Evolutionary conservation across 2,888 invertebrate genomes (phyloP).

Genomic region (Stenichneumon culpator): DNA sequence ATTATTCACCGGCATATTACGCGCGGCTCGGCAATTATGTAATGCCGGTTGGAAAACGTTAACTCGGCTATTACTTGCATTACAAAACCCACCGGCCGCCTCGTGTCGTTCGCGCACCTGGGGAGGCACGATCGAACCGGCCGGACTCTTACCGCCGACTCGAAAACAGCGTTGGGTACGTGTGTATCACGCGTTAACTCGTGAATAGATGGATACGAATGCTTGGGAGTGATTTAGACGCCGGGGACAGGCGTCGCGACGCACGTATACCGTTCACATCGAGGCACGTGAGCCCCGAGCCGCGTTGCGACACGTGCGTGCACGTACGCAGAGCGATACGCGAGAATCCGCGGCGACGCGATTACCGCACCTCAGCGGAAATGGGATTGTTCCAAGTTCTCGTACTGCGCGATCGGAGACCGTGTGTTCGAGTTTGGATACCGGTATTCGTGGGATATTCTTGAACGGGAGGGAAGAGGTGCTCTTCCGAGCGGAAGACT

Average conservation of each 20-base stretch:
- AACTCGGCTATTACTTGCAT: conserved; percentile 57
- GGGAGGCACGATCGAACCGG: background rate
- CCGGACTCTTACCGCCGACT: conserved; percentile 21
- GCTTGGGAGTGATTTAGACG: background rate
- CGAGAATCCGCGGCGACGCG: background rate
- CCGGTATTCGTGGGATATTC: background rate
- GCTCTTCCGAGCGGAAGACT: no score
- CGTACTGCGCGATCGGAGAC: background rate
- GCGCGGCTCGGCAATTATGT: conserved; percentile 55
- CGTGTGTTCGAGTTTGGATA: background rate
- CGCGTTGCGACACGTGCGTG: conserved; percentile 29
- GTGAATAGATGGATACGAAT: background rate
- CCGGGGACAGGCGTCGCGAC: background rate
- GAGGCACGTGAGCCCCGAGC: background rate
- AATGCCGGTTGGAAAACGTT: conserved; percentile 60
- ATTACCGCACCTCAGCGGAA: conserved; percentile 4
- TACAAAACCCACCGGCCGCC: conserved; percentile 56
- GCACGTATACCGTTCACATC: background rate
- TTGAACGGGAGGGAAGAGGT: no score
- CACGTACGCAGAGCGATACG: conserved; percentile 27
- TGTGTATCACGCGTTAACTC: conserved; percentile 1
- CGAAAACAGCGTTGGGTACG: conserved; percentile 1
- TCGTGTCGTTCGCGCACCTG: conserved; percentile 25
- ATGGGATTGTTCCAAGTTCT: conserved; percentile 1
- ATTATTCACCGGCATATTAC: conserved; percentile 56